phyloP scores from a whole-genome alignment of 2,113 vertebrate genomes.

The Microtus oregoni region DNA sequence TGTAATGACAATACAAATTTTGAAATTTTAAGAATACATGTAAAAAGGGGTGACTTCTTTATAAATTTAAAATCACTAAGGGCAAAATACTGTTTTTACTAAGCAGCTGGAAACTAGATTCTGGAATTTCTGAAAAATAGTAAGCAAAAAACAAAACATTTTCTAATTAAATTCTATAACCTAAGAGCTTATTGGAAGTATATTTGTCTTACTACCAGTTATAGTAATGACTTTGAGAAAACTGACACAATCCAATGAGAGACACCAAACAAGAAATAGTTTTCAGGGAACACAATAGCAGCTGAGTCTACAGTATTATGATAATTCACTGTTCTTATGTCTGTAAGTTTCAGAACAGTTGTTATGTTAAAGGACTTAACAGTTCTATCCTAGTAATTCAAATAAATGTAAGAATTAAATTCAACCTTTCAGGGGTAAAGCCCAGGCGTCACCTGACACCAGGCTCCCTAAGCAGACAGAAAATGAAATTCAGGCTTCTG shows the following conservation, averaged over 20 bases:
- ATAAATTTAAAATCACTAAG: conserved; percentile 30
- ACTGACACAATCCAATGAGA: background rate
- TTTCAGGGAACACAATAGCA: conserved; percentile 30
- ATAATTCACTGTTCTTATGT: background rate
- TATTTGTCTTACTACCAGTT: background rate
- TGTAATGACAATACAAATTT: background rate
- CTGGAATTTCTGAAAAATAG: background rate
- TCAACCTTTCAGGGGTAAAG: background rate
- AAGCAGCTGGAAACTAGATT: background rate
- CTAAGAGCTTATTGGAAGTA: background rate
- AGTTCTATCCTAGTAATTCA: background rate
- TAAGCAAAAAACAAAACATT: background rate
- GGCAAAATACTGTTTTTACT: background rate
- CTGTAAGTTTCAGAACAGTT: background rate
- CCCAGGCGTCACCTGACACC: background rate
- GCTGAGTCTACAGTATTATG: background rate
- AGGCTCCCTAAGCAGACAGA: background rate
- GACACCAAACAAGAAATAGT: background rate
- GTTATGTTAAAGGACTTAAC: background rate
- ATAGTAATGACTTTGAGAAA: conserved; percentile 36
- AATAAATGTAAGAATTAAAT: conserved; percentile 20
- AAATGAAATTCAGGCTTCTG: background rate
- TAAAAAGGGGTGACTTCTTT: conserved; percentile 40
- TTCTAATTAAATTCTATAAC: conserved; percentile 22
- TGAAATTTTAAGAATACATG: conserved; percentile 32